Evolutionary conservation across 2,797 vertebrate species (phyloP), one percentile per base, ranked within the genome.

Genomic region (Scarus forsteni): DNA sequence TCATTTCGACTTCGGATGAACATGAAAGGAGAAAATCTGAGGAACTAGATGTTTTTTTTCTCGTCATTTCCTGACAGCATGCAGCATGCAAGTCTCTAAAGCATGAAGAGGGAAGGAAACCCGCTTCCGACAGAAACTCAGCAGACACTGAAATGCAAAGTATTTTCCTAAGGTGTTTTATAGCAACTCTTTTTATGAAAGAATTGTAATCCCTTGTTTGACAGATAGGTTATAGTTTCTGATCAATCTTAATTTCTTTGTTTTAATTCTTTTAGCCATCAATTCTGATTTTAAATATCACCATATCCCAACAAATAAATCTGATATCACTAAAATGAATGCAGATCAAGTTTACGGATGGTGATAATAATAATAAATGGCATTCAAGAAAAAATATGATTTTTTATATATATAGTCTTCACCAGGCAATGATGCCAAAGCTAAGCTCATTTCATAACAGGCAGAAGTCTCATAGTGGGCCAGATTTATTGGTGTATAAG

Each of bases 61-160:
- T 43, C 40, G 65, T 40, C 16, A 53, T 60, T 80, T 80, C 70
- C 79, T 82, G 77, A 75, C 42, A 70, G 48, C 55, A 15, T 35
- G 49, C 34, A 1, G 18, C 12, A 49, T 10, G 64, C 5, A 13
- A 58, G 45, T 46, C 55, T 46, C 56, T n/a, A 12, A 62, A 54
- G 59, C 59, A 52, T 12, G 43, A 14, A 52, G 11, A 62, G 64
- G 80, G 78, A 87, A 86, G 75, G 73, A 81, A 85, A 62, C 60
- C 8, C 66, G 57, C 75, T 86, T 85, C 79, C 85, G 73, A 15
- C 78, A 56, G 51, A 79, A 72, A 53, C 8, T 44, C 67, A 73
- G 81, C 69, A 80, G 39, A 60, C 43, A 56, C 16, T 39, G 62
- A 46, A 8, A 55, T 0, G 43, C 10, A 44, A 59, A 48, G 14